Percentiles rank a stretch among this genome's conserved stretches.
Evolutionary conservation across 2,888 invertebrate species (phyloP).

Genomic region (Trachelus troglodyta): DNA sequence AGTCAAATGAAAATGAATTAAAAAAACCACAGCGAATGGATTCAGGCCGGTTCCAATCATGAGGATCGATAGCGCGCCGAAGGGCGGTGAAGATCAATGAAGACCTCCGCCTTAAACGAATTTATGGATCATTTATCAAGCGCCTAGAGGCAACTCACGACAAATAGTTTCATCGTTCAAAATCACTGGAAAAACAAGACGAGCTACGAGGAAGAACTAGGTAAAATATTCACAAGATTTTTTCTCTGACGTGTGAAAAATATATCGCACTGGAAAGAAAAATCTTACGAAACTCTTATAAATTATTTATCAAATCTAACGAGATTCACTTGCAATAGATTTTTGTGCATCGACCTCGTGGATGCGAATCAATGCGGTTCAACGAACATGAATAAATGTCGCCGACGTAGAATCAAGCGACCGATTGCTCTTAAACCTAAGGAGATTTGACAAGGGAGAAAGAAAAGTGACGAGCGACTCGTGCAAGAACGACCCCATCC

Average conservation of each 20-base stretch:
- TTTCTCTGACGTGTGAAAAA: not conserved
- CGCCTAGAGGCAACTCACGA: not conserved
- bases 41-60: not conserved
- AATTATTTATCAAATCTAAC: not conserved
- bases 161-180: not conserved
- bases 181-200: not conserved
- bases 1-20: not conserved
- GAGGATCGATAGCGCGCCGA: not conserved
- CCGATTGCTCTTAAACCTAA: not conserved
- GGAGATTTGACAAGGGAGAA: not conserved
- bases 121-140: conserved; percentile 6
- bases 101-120: not conserved
- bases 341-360: not conserved
- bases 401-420: not conserved
- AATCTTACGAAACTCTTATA: not conserved
- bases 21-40: not conserved
- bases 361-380: not conserved
- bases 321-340: not conserved
- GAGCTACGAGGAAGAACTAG: not conserved
- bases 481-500: not conserved
- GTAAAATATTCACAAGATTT: not conserved
- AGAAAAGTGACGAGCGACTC: not conserved
- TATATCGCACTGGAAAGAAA: not conserved
- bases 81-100: conserved; percentile 2
- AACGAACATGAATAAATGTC: not conserved